These are phyloP conservation scores for Drosophila guanche DNA, from an alignment of 1,140 invertebrate species.

Conservation along the genomic window DNA sequence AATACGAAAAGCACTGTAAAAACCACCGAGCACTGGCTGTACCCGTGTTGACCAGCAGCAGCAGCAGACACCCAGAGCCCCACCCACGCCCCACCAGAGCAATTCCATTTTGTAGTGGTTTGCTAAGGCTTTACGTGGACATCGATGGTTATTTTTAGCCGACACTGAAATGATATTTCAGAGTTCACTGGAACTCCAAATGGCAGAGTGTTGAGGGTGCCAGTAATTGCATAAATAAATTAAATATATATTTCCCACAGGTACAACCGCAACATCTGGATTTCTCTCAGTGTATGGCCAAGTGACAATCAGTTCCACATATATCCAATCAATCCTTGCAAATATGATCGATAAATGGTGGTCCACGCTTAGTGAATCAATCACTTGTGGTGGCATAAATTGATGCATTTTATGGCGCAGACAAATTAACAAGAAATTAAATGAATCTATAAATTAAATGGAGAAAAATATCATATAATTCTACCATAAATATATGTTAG, in stretches of 20 bases:
- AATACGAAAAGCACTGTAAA: conserved; percentile 77
- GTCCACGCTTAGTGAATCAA: conserved; percentile 56
- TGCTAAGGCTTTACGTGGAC: conserved; percentile 73
- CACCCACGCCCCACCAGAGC: conserved; percentile 20
- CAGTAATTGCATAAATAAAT: too few relatives aligned
- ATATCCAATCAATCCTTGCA: conserved; percentile 25
- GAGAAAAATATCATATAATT: conserved; percentile 20
- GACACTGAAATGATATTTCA: conserved; percentile 51
- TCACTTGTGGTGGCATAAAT: conserved; percentile 40
- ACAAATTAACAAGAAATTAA: conserved; percentile 53
- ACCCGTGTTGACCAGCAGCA: conserved; percentile 41
- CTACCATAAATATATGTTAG: background rate
- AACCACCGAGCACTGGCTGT: conserved; percentile 60
- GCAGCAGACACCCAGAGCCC: conserved; percentile 10
- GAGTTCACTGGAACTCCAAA: too few relatives aligned
- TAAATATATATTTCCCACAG: too few relatives aligned
- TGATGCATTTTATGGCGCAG: conserved; percentile 35
- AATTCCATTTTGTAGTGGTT: conserved; percentile 75
- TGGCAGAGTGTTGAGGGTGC: too few relatives aligned
- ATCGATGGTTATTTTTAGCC: conserved; percentile 62
- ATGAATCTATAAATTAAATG: conserved; percentile 40
- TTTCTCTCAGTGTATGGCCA: conserved; percentile 36
- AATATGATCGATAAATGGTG: conserved; percentile 40
- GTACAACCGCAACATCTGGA: background rate
- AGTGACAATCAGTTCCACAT: conserved; percentile 34